phyloP scores from a whole-genome alignment of 2,888 invertebrate genomes.

The Drosophila hawaiiensis region DNA sequence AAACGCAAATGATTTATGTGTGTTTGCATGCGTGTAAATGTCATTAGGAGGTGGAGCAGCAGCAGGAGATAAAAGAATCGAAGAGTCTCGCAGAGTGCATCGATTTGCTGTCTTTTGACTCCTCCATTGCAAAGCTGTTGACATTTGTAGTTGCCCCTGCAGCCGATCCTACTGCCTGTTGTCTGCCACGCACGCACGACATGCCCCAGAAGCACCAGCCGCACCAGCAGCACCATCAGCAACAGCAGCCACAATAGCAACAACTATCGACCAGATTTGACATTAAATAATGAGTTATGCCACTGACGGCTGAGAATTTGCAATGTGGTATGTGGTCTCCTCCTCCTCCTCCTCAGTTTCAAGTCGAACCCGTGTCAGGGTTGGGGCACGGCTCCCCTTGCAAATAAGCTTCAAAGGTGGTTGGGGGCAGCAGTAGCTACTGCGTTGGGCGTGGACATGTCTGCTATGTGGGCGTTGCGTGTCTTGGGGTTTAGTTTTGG shows the following conservation, averaged over 20 bases:
- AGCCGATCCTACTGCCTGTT: constrained; percentile 6
- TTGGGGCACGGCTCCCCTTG: constrained; percentile 1
- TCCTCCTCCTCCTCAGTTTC: background rate
- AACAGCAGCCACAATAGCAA: constrained; percentile 13
- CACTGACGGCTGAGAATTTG: constrained; percentile 73
- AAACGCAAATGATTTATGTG: constrained; percentile 84
- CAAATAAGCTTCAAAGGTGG: background rate
- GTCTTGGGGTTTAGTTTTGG: constrained; percentile 30
- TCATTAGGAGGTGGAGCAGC: constrained; percentile 74
- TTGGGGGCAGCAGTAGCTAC: constrained; percentile 7
- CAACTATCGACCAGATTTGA: constrained; percentile 73
- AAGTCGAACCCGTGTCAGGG: background rate
- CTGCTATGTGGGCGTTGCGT: constrained; percentile 48
- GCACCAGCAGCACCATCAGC: constrained; percentile 12
- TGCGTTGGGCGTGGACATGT: constrained; percentile 9
- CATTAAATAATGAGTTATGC: constrained; percentile 81
- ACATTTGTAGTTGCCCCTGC: constrained; percentile 53
- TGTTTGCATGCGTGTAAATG: constrained; percentile 82
- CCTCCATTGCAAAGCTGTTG: constrained; percentile 63
- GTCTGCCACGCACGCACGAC: constrained; percentile 42
- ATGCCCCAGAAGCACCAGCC: constrained; percentile 20
- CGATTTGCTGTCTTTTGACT: constrained; percentile 63
- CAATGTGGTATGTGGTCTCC: constrained; percentile 49
- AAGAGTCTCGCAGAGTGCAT: constrained; percentile 33
- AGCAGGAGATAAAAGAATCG: background rate